These are phyloP conservation scores for Linepithema humile DNA, from an alignment of 1,140 invertebrate species.

Conservation along the genomic window DNA sequence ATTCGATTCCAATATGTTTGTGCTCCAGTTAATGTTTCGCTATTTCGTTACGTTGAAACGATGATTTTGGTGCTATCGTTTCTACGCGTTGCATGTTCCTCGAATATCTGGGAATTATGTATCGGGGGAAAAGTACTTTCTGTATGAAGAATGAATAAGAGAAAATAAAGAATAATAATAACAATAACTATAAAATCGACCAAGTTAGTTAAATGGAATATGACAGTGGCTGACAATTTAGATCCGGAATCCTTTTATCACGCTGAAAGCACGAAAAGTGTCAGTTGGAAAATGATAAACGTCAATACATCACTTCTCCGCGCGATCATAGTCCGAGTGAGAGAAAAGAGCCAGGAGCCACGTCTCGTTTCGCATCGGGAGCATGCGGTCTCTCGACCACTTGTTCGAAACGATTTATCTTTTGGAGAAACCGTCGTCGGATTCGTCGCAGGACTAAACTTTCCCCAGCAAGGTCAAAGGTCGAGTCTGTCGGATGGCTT, in stretches of 20 bases:
- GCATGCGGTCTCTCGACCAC: neutral
- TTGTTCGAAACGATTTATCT: constrained; percentile 28
- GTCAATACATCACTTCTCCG: neutral
- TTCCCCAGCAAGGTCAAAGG: constrained; percentile 51
- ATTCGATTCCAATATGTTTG: constrained; percentile 16
- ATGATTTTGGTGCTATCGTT: neutral
- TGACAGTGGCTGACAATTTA: neutral
- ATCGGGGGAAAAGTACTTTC: too few species aligned
- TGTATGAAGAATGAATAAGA: too few species aligned
- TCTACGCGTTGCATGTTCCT: neutral
- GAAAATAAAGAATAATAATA: too few species aligned
- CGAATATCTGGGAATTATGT: too few species aligned
- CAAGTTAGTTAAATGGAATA: neutral
- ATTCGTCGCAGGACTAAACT: constrained; percentile 61
- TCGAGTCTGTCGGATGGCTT: constrained; percentile 38
- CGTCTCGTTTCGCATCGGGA: neutral
- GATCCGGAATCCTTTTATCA: neutral
- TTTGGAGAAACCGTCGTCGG: constrained; percentile 32
- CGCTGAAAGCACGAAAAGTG: too few species aligned
- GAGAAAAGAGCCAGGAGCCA: neutral
- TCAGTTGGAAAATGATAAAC: neutral
- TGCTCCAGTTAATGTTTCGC: neutral
- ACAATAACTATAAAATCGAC: neutral
- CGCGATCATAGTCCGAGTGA: neutral
- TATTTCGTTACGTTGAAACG: constrained; percentile 27